These are phyloP conservation scores for Echinometra lucunter DNA, from an alignment of 53 echinoderm and acorn worm genomes.

Conservation along the genomic window DNA sequence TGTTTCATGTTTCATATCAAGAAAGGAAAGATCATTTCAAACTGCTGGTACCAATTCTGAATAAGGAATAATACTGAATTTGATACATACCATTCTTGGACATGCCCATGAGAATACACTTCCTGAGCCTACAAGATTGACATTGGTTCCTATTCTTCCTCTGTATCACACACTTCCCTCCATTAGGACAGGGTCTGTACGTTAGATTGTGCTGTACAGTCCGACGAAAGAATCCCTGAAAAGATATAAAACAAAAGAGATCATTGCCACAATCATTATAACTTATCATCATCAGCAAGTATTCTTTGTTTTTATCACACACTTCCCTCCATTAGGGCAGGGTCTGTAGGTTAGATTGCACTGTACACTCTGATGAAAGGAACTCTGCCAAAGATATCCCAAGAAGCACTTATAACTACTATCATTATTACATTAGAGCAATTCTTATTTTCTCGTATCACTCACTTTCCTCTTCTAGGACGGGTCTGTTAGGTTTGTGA, in stretches of 20 bases:
- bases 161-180: slow-evolving; percentile 92
- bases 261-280: background rate
- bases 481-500: slow-evolving; percentile 64
- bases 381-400: slow-evolving; percentile 60
- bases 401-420: too few species aligned
- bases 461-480: too few species aligned
- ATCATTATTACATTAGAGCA: too few species aligned
- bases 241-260: background rate
- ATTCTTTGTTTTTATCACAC: slow-evolving; percentile 78
- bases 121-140: slow-evolving; percentile 91
- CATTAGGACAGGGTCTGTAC: slow-evolving; percentile 92
- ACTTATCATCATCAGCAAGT: background rate
- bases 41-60: background rate
- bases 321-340: slow-evolving; percentile 83
- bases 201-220: slow-evolving; percentile 97
- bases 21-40: background rate
- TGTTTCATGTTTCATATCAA: too few species aligned
- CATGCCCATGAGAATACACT: slow-evolving; percentile 97
- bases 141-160: slow-evolving; percentile 96
- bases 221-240: slow-evolving; percentile 94
- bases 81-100: slow-evolving; percentile 88
- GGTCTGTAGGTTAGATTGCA: slow-evolving; percentile 88
- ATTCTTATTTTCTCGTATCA: too few species aligned
- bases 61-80: background rate
- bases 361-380: slow-evolving; percentile 75